Percentiles rank a stretch among this genome's conserved stretches.
Evolutionary conservation across 1,140 invertebrate species (phyloP).

Genomic region (Coptotermes formosanus): DNA sequence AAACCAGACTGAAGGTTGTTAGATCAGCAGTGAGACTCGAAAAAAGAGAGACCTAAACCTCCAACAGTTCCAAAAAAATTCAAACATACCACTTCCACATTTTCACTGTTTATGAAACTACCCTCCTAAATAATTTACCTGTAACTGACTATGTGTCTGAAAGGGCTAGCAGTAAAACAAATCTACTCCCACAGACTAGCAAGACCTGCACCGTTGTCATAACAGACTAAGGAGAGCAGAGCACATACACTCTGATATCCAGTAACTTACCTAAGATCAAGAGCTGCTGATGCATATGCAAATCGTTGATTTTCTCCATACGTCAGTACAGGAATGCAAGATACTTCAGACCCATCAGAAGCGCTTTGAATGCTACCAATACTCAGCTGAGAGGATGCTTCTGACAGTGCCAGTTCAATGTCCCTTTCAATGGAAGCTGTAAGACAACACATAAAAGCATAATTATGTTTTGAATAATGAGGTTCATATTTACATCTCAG

Average conservation of each 20-base stretch:
- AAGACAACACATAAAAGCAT: constrained; percentile 18
- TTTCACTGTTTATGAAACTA: neutral
- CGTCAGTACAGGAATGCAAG: constrained; percentile 29
- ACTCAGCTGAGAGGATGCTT: constrained; percentile 24
- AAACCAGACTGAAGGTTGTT: too few relatives aligned
- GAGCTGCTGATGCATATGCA: constrained; percentile 42
- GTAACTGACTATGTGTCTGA: neutral
- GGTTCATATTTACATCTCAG: too few relatives aligned
- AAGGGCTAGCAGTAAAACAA: neutral
- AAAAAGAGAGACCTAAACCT: too few relatives aligned
- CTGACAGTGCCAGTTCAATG: constrained; percentile 9
- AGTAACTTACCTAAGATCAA: constrained; percentile 41
- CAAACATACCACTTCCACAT: neutral
- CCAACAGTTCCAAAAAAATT: neutral
- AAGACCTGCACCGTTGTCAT: neutral
- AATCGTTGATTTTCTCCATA: constrained; percentile 45
- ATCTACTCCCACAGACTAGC: neutral
- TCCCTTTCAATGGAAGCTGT: constrained; percentile 27
- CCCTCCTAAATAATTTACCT: too few relatives aligned
- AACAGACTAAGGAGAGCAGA: neutral
- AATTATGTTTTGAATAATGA: too few relatives aligned
- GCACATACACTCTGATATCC: neutral
- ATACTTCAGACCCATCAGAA: constrained; percentile 28
- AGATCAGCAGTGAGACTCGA: too few relatives aligned
- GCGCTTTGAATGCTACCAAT: constrained; percentile 24